phyloP scores from a whole-genome alignment of 2,888 invertebrate genomes.

The Diarsia dahlii region DNA sequence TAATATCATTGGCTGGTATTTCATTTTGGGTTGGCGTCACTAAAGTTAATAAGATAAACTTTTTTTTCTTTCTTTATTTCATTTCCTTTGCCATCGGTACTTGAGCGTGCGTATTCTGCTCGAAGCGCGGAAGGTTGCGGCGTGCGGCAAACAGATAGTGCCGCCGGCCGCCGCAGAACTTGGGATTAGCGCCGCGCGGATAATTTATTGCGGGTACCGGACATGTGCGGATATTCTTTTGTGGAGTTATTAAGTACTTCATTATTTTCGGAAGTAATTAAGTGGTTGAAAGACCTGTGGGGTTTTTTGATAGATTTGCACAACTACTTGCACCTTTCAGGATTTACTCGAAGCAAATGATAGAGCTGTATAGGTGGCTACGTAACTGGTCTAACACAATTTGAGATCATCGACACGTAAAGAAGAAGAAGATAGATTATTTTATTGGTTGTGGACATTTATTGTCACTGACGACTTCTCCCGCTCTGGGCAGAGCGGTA shows the following conservation, averaged over 20 bases:
- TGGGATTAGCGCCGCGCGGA: slow-evolving; percentile 77
- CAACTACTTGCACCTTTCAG: too few relatives aligned
- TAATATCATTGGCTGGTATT: too few relatives aligned
- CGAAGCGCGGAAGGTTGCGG: slow-evolving; percentile 88
- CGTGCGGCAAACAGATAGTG: slow-evolving; percentile 88
- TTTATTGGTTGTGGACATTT: too few relatives aligned
- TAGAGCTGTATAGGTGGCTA: too few relatives aligned
- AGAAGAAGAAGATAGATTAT: too few relatives aligned
- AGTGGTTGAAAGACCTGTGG: background rate
- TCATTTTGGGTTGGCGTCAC: background rate
- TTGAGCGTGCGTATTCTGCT: slow-evolving; percentile 79
- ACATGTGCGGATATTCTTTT: slow-evolving; percentile 61
- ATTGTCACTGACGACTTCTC: too few relatives aligned
- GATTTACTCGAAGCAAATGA: too few relatives aligned
- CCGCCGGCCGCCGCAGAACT: slow-evolving; percentile 78
- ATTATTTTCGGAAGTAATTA: slow-evolving; percentile 44
- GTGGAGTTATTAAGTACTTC: slow-evolving; percentile 55
- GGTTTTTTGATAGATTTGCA: background rate
- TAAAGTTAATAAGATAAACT: too few relatives aligned
- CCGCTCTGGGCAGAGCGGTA: too few relatives aligned
- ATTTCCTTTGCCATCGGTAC: slow-evolving; percentile 74
- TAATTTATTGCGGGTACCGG: slow-evolving; percentile 81
- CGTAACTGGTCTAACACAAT: too few relatives aligned
- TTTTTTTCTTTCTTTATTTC: background rate
- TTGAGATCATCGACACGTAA: too few relatives aligned